Evolutionary conservation across 35 echinoderm and acorn worm genomes (phyloP).

Genomic region (Apostichopus parvimensis): DNA sequence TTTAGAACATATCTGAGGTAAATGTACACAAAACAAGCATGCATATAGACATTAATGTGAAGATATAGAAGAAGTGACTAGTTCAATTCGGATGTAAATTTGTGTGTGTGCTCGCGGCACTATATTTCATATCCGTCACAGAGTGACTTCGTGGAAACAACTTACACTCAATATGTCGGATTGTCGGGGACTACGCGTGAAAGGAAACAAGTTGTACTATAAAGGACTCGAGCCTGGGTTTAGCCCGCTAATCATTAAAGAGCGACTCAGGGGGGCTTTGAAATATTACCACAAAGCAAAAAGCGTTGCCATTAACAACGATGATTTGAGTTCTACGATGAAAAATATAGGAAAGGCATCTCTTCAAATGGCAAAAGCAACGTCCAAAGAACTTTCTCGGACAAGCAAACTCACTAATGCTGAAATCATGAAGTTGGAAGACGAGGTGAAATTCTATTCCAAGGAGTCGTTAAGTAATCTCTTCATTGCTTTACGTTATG

Average conservation of each 20-base stretch:
- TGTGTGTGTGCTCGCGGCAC: too few relatives aligned
- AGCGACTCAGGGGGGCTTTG: neutral
- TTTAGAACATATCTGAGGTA: too few relatives aligned
- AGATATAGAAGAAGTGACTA: too few relatives aligned
- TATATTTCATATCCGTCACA: too few relatives aligned
- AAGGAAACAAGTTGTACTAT: conserved; percentile 11
- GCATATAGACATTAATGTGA: too few relatives aligned
- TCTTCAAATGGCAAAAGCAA: conserved; percentile 2
- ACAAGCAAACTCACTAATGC: neutral
- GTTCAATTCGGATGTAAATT: too few relatives aligned
- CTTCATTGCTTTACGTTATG: neutral
- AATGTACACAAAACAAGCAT: too few relatives aligned
- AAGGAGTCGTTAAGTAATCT: conserved; percentile 27
- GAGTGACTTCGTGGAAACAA: too few relatives aligned
- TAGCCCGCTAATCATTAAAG: neutral
- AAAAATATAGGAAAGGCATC: conserved; percentile 44
- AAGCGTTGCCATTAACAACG: neutral
- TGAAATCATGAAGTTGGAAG: neutral
- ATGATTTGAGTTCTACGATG: conserved; percentile 10
- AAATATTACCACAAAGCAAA: conserved; percentile 51
- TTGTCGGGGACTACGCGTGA: neutral
- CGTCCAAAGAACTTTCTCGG: neutral
- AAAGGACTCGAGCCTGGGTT: neutral
- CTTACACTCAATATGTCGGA: neutral
- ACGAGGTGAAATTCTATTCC: conserved; percentile 24